Conservation (phyloP, 2,113 vertebrate species). For the Podarcis cretensis region DNA sequence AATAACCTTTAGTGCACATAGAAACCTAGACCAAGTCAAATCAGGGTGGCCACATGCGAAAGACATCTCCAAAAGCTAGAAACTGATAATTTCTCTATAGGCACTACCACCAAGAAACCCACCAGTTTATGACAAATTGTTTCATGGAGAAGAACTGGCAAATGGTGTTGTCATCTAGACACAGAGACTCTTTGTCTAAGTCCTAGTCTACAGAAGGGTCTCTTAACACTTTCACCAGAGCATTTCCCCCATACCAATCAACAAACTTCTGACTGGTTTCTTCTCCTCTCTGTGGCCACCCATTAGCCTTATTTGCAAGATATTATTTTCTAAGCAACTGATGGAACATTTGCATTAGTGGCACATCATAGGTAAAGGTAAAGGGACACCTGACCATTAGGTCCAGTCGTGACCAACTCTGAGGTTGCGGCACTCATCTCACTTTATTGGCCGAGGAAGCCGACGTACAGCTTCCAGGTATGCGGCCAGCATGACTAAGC, state of each 20-base stretch:
- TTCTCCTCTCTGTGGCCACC: neutral
- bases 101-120: neutral
- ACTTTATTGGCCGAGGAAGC: too few relatives aligned
- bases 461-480: too few relatives aligned
- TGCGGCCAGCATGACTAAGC: too few relatives aligned
- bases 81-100: neutral
- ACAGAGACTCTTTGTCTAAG: neutral
- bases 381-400: too few relatives aligned
- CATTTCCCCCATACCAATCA: neutral
- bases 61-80: neutral
- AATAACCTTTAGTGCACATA: too few relatives aligned
- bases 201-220: rapidly evolving
- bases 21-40: too few relatives aligned
- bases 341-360: slow-evolving; percentile 51
- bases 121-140: neutral
- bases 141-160: neutral
- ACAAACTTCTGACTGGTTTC: neutral
- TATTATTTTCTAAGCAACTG: slow-evolving; percentile 64
- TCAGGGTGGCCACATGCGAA: neutral
- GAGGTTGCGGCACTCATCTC: too few relatives aligned
- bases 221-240: neutral
- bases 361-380: too few relatives aligned
- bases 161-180: neutral
- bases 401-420: too few relatives aligned
- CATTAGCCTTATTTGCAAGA: slow-evolving; percentile 29